Conservation (phyloP, 2,113 vertebrate genomes). For the Lophotis ruficrista region DNA sequence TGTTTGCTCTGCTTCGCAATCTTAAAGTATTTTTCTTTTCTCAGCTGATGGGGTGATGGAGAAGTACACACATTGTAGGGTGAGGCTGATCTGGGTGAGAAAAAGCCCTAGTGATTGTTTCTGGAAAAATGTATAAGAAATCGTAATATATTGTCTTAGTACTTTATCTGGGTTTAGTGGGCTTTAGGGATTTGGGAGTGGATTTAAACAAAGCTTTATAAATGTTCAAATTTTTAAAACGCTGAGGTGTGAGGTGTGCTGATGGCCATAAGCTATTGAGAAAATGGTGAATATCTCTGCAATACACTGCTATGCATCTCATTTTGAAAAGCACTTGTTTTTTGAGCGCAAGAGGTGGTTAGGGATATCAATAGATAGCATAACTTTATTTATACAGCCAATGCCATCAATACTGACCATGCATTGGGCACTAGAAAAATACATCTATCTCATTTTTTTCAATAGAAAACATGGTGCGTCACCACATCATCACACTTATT, state of each 20-base stretch:
- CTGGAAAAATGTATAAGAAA: background rate
- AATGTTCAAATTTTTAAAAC: background rate
- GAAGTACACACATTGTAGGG: background rate
- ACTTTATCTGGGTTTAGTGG: background rate
- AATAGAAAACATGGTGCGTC: background rate
- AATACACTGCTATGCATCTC: background rate
- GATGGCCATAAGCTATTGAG: background rate
- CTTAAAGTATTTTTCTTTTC: background rate
- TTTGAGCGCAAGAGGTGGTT: background rate
- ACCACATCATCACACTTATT: background rate
- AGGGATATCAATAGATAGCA: background rate
- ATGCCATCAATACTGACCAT: background rate
- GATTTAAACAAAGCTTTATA: constrained; percentile 18
- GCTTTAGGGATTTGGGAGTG: background rate
- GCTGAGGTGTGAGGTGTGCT: background rate
- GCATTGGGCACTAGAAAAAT: background rate
- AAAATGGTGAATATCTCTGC: background rate
- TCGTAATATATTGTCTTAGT: background rate
- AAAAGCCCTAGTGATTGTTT: background rate
- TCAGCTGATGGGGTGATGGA: background rate
- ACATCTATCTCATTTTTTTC: rapidly evolving
- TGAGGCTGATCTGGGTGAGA: background rate
- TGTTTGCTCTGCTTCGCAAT: background rate
- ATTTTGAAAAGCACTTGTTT: background rate
- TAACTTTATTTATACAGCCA: background rate